Conservation (phyloP, 2,888 invertebrate genomes). For the Calameuta filiformis region DNA sequence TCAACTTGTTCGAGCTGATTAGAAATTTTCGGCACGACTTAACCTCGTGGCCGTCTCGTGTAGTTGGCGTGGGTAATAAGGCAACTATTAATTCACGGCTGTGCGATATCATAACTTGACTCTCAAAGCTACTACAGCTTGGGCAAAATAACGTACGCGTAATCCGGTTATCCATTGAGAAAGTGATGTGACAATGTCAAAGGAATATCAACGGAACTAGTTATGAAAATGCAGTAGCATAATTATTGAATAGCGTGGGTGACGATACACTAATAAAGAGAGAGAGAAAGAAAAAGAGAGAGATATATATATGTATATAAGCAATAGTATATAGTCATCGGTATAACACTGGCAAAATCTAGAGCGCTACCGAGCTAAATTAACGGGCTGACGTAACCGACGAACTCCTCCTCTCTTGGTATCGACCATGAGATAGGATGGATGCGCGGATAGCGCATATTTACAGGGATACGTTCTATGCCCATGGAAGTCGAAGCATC, state of each 20-base stretch:
- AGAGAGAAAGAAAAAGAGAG: no score
- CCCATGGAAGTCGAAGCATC: not conserved
- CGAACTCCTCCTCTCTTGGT: not conserved
- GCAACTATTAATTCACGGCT: not conserved
- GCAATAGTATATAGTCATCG: not conserved
- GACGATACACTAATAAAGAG: not conserved
- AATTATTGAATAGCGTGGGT: not conserved
- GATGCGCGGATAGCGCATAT: not conserved
- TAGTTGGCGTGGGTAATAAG: not conserved
- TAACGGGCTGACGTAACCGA: conserved; percentile 1
- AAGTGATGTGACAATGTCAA: not conserved
- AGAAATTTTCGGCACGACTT: not conserved
- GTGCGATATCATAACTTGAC: not conserved
- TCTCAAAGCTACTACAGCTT: not conserved
- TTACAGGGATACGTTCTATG: not conserved
- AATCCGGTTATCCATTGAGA: not conserved
- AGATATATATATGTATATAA: no score
- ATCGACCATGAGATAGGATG: conserved; percentile 4
- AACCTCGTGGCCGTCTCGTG: not conserved
- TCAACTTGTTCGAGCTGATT: not conserved
- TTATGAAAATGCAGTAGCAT: not conserved
- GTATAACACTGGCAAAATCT: not conserved
- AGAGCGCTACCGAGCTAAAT: conserved; percentile 7
- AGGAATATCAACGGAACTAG: not conserved
- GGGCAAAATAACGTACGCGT: not conserved